phyloP scores from a whole-genome alignment of 2,113 vertebrate species.

The Hippopotamus amphibius region DNA sequence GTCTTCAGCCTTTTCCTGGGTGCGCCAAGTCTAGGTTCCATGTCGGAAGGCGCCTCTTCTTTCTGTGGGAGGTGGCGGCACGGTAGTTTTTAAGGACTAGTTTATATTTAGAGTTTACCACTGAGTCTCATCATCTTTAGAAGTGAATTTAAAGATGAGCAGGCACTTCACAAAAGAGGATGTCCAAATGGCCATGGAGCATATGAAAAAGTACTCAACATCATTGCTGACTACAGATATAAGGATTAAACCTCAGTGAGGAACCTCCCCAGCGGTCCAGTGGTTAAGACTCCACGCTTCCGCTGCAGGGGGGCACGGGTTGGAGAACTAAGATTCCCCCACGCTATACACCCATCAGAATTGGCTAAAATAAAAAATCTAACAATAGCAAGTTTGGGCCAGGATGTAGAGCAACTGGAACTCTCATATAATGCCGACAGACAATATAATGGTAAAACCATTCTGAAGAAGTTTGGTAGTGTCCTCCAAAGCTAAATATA shows the following conservation, averaged over 20 bases:
- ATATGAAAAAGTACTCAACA: background rate
- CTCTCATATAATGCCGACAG: rapidly evolving
- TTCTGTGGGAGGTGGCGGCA: rapidly evolving
- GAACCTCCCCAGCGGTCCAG: background rate
- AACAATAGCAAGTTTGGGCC: too few species aligned
- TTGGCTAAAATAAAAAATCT: background rate
- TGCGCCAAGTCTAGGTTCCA: rapidly evolving
- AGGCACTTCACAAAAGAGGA: background rate
- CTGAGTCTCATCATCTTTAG: background rate
- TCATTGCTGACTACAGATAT: background rate
- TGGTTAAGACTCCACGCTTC: background rate
- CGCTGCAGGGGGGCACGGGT: background rate
- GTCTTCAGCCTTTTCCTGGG: background rate
- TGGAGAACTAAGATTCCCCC: background rate
- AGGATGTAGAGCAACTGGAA: background rate
- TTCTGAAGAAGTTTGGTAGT: background rate
- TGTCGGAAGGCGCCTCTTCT: background rate
- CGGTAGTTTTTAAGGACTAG: background rate
- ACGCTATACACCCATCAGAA: background rate
- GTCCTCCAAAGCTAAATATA: background rate
- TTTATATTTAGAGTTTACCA: background rate
- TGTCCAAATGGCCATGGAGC: background rate
- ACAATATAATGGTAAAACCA: background rate
- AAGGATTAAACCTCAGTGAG: background rate
- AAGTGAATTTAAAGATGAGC: background rate